These are phyloP conservation scores for Coilia nasus DNA, from an alignment of 2,797 vertebrate genomes.

Conservation along the genomic window DNA sequence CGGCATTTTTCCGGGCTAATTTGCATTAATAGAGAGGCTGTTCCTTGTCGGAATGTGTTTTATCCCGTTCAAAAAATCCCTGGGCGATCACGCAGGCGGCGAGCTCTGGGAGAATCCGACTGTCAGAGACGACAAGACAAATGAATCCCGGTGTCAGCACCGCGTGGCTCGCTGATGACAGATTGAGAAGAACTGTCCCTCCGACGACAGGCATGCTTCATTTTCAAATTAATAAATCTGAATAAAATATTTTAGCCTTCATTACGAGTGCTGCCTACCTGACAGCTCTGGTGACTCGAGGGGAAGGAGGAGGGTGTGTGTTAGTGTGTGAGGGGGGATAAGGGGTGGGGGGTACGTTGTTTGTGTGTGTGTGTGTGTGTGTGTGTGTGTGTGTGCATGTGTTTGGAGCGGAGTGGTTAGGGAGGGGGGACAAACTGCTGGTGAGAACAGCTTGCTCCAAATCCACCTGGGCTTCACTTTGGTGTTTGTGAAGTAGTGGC, in stretches of 20 bases:
- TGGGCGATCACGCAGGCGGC: slow-evolving; percentile 90
- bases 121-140: slow-evolving; percentile 99
- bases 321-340: background rate
- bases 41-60: slow-evolving; percentile 99
- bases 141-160: slow-evolving; percentile 96
- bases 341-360: slow-evolving; percentile 63
- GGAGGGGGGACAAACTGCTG: slow-evolving; percentile 68
- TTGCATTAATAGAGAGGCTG: slow-evolving; percentile 99
- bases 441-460: slow-evolving; percentile 96
- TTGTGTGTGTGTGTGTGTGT: slow-evolving; percentile 16
- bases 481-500: slow-evolving; percentile 68
- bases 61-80: slow-evolving; percentile 97
- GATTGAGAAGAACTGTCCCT: slow-evolving; percentile 99
- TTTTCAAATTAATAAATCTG: slow-evolving; percentile 99
- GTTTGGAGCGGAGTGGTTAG: slow-evolving; percentile 50
- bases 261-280: slow-evolving; percentile 94
- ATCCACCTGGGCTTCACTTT: slow-evolving; percentile 91
- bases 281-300: slow-evolving; percentile 93
- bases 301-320: slow-evolving; percentile 68
- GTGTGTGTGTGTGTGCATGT: slow-evolving; percentile 57
- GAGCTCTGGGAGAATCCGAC: slow-evolving; percentile 96
- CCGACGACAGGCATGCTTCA: slow-evolving; percentile 98
- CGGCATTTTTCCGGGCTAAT: slow-evolving; percentile 91
- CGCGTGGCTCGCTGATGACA: slow-evolving; percentile 94
- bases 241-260: slow-evolving; percentile 99